A percentile compares a stretch with the other conserved stretches of the same genome.
These are phyloP conservation scores for Carollia perspicillata DNA, from an alignment of 2,113 vertebrate genomes.

Conservation along the genomic window DNA sequence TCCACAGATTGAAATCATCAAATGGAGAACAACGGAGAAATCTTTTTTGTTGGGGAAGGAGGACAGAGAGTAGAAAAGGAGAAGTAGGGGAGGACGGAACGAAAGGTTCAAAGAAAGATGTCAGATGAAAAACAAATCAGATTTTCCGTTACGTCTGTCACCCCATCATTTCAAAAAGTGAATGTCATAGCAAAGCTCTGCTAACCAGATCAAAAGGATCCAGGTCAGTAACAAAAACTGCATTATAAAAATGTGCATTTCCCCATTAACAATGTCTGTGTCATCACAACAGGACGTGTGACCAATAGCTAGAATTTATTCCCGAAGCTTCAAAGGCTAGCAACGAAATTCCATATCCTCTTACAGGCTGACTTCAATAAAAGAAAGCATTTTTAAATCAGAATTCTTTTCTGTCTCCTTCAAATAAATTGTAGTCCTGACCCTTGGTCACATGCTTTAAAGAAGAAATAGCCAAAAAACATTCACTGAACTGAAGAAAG, in stretches of 20 bases:
- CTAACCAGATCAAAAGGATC: neutral
- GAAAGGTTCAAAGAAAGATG: neutral
- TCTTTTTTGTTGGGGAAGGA: slow-evolving; percentile 75
- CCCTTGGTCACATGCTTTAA: neutral
- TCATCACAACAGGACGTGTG: neutral
- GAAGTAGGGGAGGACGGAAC: neutral
- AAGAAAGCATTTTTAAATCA: slow-evolving; percentile 1
- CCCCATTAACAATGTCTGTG: neutral
- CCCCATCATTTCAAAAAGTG: neutral
- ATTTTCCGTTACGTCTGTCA: neutral
- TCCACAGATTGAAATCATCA: slow-evolving; percentile 95
- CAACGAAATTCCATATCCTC: slow-evolving; percentile 16
- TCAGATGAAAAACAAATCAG: neutral
- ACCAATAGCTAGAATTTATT: slow-evolving; percentile 24
- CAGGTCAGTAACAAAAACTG: neutral
- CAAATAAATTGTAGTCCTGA: neutral
- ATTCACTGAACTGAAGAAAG: neutral
- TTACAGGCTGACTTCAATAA: neutral
- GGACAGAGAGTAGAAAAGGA: neutral
- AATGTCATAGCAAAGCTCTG: slow-evolving; percentile 37
- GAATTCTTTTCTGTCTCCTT: slow-evolving; percentile 23
- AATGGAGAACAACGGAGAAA: slow-evolving; percentile 96
- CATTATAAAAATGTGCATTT: neutral
- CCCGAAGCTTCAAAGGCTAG: neutral
- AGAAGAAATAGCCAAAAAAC: neutral